phyloP scores from a whole-genome alignment of 2,888 invertebrate species.

The Torymus texanus region DNA sequence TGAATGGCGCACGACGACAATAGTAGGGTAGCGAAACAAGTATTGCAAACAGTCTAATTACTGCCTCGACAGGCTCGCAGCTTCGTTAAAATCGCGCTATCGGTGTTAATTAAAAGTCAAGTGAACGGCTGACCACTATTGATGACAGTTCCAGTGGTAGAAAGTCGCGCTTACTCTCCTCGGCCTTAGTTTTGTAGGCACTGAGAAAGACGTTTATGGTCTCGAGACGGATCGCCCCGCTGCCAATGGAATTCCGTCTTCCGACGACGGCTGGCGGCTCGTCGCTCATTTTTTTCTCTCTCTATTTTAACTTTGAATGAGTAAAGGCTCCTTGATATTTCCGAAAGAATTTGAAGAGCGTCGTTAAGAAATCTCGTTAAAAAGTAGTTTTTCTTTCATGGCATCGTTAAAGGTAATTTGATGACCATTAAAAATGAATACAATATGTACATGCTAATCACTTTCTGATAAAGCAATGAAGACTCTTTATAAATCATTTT shows the following conservation, averaged over 20 bases:
- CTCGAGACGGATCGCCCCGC: conserved; percentile 6
- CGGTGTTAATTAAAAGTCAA: conserved; percentile 29
- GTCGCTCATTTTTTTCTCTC: neutral
- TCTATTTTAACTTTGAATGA: conserved; percentile 53
- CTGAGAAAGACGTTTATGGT: conserved; percentile 22
- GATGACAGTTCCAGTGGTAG: neutral
- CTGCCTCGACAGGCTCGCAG: conserved; percentile 20
- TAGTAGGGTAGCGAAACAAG: neutral
- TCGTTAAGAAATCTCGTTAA: conserved; percentile 55
- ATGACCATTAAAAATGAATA: conserved; percentile 51
- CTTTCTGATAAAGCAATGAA: conserved; percentile 19
- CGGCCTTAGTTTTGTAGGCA: neutral
- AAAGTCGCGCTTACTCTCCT: neutral
- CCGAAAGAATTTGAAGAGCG: conserved; percentile 53
- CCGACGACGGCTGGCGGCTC: neutral
- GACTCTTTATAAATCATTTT: conserved; percentile 26
- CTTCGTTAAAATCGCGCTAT: neutral
- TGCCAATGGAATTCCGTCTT: conserved; percentile 13
- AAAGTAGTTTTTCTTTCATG: conserved; percentile 54
- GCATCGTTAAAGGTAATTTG: conserved; percentile 54
- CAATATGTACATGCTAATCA: conserved; percentile 45
- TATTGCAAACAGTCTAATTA: conserved; percentile 20
- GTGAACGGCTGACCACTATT: neutral
- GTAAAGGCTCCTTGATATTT: conserved; percentile 51
- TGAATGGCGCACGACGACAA: conserved; percentile 18